Percentiles rank a stretch among this genome's conserved stretches.
Conservation (phyloP, 1,140 invertebrate genomes). For the Zelostemma sp. region DNA sequence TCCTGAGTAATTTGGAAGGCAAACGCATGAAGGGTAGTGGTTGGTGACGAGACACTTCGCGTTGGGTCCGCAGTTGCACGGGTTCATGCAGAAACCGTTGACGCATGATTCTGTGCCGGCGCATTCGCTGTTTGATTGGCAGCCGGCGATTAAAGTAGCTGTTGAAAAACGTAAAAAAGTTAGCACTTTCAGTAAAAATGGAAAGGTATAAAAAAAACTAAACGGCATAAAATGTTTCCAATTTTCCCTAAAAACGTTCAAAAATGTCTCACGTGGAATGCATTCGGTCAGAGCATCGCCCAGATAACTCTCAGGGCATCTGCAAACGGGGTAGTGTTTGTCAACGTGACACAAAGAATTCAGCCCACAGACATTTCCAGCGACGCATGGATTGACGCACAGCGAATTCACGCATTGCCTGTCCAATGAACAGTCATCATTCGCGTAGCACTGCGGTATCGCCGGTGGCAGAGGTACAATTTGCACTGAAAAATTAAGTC, state of each 20-base stretch:
- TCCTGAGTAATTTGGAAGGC: conserved; percentile 82
- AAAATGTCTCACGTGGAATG: conserved; percentile 82
- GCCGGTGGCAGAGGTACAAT: conserved; percentile 65
- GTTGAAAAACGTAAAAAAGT: conserved; percentile 24
- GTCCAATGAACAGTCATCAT: conserved; percentile 82
- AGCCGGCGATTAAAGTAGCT: conserved; percentile 75
- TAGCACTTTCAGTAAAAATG: background rate
- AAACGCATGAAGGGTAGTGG: conserved; percentile 87
- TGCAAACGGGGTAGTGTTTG: conserved; percentile 81
- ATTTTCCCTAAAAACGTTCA: background rate
- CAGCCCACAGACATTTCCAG: conserved; percentile 77
- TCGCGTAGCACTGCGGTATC: conserved; percentile 78
- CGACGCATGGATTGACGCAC: conserved; percentile 84
- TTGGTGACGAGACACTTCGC: conserved; percentile 83
- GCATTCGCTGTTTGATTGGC: conserved; percentile 84
- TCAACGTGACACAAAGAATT: conserved; percentile 85
- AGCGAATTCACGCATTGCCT: conserved; percentile 80
- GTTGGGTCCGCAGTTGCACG: conserved; percentile 87
- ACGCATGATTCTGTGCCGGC: conserved; percentile 83
- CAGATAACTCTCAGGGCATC: conserved; percentile 81
- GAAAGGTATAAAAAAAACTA: background rate
- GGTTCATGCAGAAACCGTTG: conserved; percentile 82
- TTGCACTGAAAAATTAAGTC: conserved; percentile 63
- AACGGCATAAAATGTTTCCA: background rate
- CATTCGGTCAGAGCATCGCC: conserved; percentile 83